Base-by-base conservation (phyloP, 2,888 invertebrate species). In the Perizoma flavofasciatum region DNA sequence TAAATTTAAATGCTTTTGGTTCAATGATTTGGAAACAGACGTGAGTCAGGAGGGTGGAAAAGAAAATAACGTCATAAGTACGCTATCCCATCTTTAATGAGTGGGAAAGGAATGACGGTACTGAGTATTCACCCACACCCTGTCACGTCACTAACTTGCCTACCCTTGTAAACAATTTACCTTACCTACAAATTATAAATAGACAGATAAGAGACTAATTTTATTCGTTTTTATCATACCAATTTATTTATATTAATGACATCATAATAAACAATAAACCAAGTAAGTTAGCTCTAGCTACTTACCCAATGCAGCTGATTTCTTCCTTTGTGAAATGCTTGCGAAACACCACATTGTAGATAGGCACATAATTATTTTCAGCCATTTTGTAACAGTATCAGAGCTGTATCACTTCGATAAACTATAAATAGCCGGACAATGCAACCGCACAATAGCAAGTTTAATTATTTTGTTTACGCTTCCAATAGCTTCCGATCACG, bases 381-480 rank as follows among this genome's bases (percentile, higher is more conserved):
- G 51, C 62, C 22, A 52, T 48, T 55, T 55, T 41, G 49, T 40
- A 45, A 49, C 46, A 7, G 39, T 55, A 55, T 55, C 55, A 32
- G 34, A 3, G 53, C 22, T 52, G 53, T 47, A 56, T 60, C 53
- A 48, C 54, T 45, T 33, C 54, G 49, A 64, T 65, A 64, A 62
- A 57, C 43, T 63, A 63, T 65, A 68, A 71, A 73, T 70, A 70
- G 67, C 67, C 61, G 66, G 63, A 47, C 65, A 66, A 62, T 68
- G 67, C 65, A 65, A 45, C 45, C 47, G 45, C 55, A 52, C 44
- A 59, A 60, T 53, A 63, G 49, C 45, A 43, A 45, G 66, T 60
- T 56, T 67, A 67, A 69, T 74, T 69, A 72, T 69, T 71, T 75
- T 73, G 74, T 75, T 72, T 74, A 74, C 74, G 72, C 76, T 75